Evolutionary conservation across 2,888 invertebrate species (phyloP).

Genomic region (Bombylius discolor): DNA sequence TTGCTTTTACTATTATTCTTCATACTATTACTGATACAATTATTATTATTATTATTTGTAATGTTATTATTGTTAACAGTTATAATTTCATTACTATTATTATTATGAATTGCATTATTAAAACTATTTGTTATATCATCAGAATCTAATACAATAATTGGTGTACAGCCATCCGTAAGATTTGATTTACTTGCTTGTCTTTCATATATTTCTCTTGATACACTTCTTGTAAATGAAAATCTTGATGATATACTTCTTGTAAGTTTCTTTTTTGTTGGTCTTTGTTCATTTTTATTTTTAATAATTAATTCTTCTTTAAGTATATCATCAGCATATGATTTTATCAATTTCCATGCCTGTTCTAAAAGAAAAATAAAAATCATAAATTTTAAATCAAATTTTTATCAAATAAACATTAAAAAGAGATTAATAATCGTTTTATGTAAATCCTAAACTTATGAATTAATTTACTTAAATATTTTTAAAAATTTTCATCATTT

Average conservation of each 20-base stretch:
- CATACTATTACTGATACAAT: too few relatives aligned
- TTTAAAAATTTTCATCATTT: too few relatives aligned
- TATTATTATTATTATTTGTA: too few relatives aligned
- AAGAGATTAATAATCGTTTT: too few relatives aligned
- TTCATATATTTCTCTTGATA: constrained; percentile 36
- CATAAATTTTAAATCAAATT: too few relatives aligned
- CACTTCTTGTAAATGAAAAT: constrained; percentile 37
- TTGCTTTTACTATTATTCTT: too few relatives aligned
- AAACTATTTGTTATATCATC: constrained; percentile 29
- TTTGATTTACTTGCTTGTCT: constrained; percentile 29
- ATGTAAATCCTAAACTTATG: too few relatives aligned
- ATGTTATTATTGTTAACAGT: too few relatives aligned
- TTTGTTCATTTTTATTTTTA: background rate
- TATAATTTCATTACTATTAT: too few relatives aligned
- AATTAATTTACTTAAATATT: too few relatives aligned
- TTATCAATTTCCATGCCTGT: constrained; percentile 50
- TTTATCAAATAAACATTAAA: too few relatives aligned
- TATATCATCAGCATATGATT: constrained; percentile 45
- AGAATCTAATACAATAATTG: constrained; percentile 33
- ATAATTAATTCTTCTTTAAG: constrained; percentile 31
- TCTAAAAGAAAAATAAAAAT: constrained; percentile 25
- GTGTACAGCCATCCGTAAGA: constrained; percentile 36
- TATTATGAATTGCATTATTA: constrained; percentile 26
- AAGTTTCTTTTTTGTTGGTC: constrained; percentile 24
- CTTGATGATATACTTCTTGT: constrained; percentile 34